Conservation (phyloP, 2,888 invertebrate species). For the Watsonalla binaria region DNA sequence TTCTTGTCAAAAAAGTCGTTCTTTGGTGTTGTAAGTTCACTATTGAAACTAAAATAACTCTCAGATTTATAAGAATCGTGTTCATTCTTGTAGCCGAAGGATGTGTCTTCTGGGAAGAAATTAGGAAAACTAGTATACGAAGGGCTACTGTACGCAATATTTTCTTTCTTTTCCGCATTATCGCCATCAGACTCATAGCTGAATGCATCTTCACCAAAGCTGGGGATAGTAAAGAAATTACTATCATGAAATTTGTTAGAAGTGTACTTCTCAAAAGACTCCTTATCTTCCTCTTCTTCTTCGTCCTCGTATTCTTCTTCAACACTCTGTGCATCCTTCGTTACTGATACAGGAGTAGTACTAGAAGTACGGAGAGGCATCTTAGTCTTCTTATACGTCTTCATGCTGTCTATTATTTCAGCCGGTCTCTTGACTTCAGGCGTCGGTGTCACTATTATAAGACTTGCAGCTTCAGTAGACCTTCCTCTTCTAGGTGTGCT, state of each 20-base stretch:
- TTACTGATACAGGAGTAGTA: constrained; percentile 34
- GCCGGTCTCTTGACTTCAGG: constrained; percentile 59
- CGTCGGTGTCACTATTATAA: constrained; percentile 66
- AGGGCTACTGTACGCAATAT: constrained; percentile 48
- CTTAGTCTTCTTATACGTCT: constrained; percentile 58
- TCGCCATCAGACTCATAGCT: constrained; percentile 38
- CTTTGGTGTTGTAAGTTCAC: constrained; percentile 75
- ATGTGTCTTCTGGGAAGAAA: constrained; percentile 48
- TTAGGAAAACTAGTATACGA: constrained; percentile 52
- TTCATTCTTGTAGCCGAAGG: constrained; percentile 43
- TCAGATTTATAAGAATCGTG: constrained; percentile 52
- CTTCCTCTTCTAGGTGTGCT: constrained; percentile 37
- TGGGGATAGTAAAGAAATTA: constrained; percentile 73
- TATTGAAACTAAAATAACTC: constrained; percentile 58
- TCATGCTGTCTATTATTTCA: constrained; percentile 63
- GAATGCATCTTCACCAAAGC: constrained; percentile 49
- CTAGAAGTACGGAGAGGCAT: constrained; percentile 40
- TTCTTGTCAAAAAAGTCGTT: constrained; percentile 75
- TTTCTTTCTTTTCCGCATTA: constrained; percentile 46
- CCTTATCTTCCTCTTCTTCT: constrained; percentile 48
- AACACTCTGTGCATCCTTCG: constrained; percentile 29
- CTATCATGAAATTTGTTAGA: constrained; percentile 73
- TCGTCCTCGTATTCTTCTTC: constrained; percentile 48
- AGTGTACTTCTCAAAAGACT: constrained; percentile 63
- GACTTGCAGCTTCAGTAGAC: constrained; percentile 41